phyloP scores from a whole-genome alignment of 2,888 invertebrate species.

The Epistrophella euchroma region DNA sequence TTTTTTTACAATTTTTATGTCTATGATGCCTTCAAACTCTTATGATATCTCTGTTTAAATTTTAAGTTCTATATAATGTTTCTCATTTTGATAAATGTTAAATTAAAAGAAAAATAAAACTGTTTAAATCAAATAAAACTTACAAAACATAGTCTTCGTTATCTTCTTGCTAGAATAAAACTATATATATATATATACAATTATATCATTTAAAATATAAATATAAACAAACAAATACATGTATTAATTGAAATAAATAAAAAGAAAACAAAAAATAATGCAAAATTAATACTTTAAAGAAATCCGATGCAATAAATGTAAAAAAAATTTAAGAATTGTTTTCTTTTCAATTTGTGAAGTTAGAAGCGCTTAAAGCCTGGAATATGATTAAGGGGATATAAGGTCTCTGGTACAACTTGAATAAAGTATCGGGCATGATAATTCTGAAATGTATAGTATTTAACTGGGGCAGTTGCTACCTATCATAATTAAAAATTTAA shows the following conservation, averaged over 20 bases:
- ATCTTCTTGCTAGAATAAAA: constrained; percentile 76
- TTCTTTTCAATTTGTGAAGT: too few species aligned
- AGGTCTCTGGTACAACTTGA: too few species aligned
- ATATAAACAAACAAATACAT: constrained; percentile 59
- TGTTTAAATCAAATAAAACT: constrained; percentile 60
- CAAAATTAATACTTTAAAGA: constrained; percentile 71
- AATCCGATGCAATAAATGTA: constrained; percentile 73
- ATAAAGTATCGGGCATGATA: too few species aligned
- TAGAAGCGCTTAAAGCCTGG: too few species aligned
- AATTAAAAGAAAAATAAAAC: constrained; percentile 31
- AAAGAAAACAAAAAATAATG: constrained; percentile 58
- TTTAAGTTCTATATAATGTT: constrained; percentile 21
- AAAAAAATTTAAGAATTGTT: constrained; percentile 36
- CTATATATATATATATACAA: constrained; percentile 64
- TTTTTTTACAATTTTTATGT: constrained; percentile 54
- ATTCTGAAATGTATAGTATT: too few species aligned
- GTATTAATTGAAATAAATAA: constrained; percentile 61
- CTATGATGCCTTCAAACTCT: constrained; percentile 66
- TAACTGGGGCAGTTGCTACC: too few species aligned
- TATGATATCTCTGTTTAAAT: constrained; percentile 43
- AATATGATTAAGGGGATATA: too few species aligned
- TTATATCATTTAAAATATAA: constrained; percentile 70
- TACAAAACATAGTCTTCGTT: constrained; percentile 74
- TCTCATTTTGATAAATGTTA: constrained; percentile 59
- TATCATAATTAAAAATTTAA: too few species aligned